Conservation (phyloP, 2,888 invertebrate genomes). For the Phytoseiulus persimilis region DNA sequence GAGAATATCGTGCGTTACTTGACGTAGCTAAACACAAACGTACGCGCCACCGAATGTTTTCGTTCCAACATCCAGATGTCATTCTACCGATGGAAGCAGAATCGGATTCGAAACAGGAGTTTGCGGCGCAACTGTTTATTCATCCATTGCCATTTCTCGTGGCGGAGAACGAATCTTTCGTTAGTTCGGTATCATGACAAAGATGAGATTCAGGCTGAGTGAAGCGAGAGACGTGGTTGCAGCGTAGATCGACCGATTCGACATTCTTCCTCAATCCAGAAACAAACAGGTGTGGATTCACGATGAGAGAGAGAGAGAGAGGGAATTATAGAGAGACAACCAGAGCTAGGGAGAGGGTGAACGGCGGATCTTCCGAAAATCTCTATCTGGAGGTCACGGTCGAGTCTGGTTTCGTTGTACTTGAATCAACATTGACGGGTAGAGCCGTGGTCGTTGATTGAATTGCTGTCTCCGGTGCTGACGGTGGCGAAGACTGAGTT, state of each 20-base stretch:
- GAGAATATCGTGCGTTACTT: neutral
- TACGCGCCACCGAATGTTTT: neutral
- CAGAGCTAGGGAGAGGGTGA: too few species aligned
- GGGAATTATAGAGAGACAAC: neutral
- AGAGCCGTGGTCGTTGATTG: neutral
- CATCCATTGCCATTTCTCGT: neutral
- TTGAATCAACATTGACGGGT: neutral
- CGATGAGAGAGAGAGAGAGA: neutral
- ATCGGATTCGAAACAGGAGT: neutral
- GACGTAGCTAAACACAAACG: neutral
- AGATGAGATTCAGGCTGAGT: neutral
- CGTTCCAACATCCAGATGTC: neutral
- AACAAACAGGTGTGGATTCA: neutral
- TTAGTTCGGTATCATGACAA: neutral
- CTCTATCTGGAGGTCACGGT: neutral
- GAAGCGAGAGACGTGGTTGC: neutral
- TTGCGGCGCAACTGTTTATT: neutral
- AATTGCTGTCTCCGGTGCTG: neutral
- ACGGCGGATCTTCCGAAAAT: neutral
- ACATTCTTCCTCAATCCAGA: neutral
- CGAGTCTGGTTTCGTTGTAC: neutral
- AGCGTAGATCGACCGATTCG: neutral
- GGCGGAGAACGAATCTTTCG: neutral
- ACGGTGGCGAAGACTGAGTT: neutral
- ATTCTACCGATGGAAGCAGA: neutral